Base-by-base conservation (phyloP, 64 coral and sea anemone genomes). In the Acropora tenuis region DNA sequence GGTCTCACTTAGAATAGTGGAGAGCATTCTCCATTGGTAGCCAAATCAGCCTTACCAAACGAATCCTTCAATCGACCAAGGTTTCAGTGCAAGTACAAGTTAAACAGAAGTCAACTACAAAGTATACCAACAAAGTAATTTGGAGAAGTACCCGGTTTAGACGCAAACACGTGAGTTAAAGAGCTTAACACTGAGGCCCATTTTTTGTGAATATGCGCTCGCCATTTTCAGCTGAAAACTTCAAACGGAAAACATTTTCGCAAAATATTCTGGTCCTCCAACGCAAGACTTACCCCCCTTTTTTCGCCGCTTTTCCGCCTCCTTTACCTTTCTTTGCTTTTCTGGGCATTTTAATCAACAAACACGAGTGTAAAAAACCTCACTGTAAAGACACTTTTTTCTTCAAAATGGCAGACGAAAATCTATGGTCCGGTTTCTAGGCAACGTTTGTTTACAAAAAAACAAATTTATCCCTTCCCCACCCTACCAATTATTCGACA, bases 291-390 rank as follows among this genome's bases (percentile, higher is more conserved):
- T 87, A 95, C 94, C 89, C 89, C 82, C 83, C 88, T 69, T 95
- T 95, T 52, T 91, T 95, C 8, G 63, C 89, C 8, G 63, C 89
- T 87, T 95, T 95, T 65, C 59, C 74, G 41, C 59, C 59, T 43
- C 17, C 92, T 81, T 95, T 95, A 0, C 75, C 89, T 91, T 95
- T 95, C 89, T 95, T 91, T 1, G 16, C 82, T 88, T 95, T 95
- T 90, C 91, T 95, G 10, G 94, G 94, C 94, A 95, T 95, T 91
- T 95, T 94, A 41, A n/a, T 80, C 63, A 10, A 50, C 4, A 69
- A 63, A 46, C 5, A 30, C 30, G 30, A 30, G 11, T 52, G 19
- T 11, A 9, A 46, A 50, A 6, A 16, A 40, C 0, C 15, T 0
- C 5, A 8, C 3, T 1, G 0, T 16, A 8, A 8, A 10, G n/a